Evolutionary conservation across 2,797 vertebrate genomes (phyloP).

Genomic region (Acanthurus lineatus): DNA sequence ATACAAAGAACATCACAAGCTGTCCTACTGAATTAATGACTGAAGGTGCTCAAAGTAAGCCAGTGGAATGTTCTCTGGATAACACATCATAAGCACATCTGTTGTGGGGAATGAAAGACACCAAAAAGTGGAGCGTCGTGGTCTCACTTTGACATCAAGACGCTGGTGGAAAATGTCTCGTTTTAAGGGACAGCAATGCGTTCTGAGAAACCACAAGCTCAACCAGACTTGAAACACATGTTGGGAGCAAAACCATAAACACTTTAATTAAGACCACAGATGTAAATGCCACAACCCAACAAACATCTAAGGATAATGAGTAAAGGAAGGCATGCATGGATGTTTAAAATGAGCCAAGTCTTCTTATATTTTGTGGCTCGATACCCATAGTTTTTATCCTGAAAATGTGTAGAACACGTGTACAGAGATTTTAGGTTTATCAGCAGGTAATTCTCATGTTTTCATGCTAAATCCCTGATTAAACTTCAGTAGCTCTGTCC

Average conservation of each 20-base stretch:
- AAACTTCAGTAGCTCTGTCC: slow-evolving; percentile 17
- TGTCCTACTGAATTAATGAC: background rate
- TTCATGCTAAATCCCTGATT: slow-evolving; percentile 17
- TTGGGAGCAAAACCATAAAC: slow-evolving; percentile 32
- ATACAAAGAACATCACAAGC: slow-evolving; percentile 25
- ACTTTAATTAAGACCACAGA: slow-evolving; percentile 27
- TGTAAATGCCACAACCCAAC: slow-evolving; percentile 11
- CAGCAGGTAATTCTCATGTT: slow-evolving; percentile 1
- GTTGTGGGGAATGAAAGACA: slow-evolving; percentile 25
- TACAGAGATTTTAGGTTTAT: background rate
- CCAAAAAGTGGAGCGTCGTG: slow-evolving; percentile 29
- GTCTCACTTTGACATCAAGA: slow-evolving; percentile 38
- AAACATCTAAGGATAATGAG: slow-evolving; percentile 30
- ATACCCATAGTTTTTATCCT: no score
- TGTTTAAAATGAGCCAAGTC: slow-evolving; percentile 11
- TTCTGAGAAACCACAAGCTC: slow-evolving; percentile 17
- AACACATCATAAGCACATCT: slow-evolving; percentile 29
- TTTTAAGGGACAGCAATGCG: slow-evolving; percentile 30
- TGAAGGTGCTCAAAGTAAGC: background rate
- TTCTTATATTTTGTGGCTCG: no score
- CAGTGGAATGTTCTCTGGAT: slow-evolving; percentile 10
- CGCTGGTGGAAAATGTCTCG: slow-evolving; percentile 19
- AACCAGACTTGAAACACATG: slow-evolving; percentile 39
- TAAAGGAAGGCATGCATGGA: slow-evolving; percentile 6
- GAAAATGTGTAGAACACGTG: background rate